Base-by-base conservation (phyloP, 2,113 vertebrate genomes). In the Hemibates koningsi region DNA sequence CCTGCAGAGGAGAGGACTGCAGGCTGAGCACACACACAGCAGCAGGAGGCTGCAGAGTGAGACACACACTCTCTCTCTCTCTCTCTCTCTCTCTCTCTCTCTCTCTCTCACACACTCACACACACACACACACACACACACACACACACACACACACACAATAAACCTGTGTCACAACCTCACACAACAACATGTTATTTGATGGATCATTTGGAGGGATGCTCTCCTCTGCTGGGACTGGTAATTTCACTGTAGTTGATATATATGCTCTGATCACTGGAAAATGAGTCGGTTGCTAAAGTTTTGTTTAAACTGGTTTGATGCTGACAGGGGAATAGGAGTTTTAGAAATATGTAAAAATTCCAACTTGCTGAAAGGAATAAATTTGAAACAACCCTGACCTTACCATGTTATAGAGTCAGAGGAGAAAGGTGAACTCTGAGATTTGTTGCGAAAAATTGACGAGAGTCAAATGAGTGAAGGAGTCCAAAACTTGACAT, bases 111-210 rank as follows among this genome's bases (percentile, higher is more conserved):
- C 24, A 24, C 24, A 24, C 24, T 3, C 24, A 24, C 24, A 24
- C 24, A 24, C 24, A 24, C 24, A 24, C 24, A 24, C 24, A 27
- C 24, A 0, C 41, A 1, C 16, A 3, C 50, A 1, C 50, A 0
- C 50, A 10, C 87, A 27, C 27, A 13, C 59, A 2, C 82, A 0
- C 3, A 7, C 16, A 32, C 16, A 50, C 13, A 50, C 4, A 56
- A 11, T 6, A 36, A 34, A 45, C 1, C 9, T 27, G n/a, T 29
- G 29, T 17, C 1, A 34, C n/a, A 27, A 48, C 17, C 21, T 57
- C 32, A 38, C 24, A 76, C 45, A 85, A 32, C 76, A 54, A 81
- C 21, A 59, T 52, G 4, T 50, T 76, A 29, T 8, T 76, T 21
- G 17, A 52, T 0, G 41, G 24, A 19, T 50, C 10, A 80, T 29